Base-by-base conservation (phyloP, 2,113 vertebrate genomes). In the Grammomys surdaster region DNA sequence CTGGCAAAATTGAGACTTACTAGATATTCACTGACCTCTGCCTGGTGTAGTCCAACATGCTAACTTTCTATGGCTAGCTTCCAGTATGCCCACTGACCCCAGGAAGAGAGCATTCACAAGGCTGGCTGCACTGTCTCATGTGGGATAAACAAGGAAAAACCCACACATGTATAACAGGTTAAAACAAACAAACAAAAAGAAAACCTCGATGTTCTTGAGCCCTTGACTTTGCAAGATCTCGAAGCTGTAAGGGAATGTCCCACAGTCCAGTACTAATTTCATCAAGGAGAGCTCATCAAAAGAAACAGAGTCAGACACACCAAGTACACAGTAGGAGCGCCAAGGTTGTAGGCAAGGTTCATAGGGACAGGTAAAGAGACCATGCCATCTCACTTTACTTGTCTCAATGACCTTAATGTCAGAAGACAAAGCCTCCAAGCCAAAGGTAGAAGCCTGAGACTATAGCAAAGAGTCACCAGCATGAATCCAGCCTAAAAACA, bases 111-210 rank as follows among this genome's bases (percentile, higher is more conserved):
- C 65, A 40, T n/a, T 88, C 81, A n/a, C n/a, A 13, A 94, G 72
- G 12, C 33, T 65, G 33, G 31, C 48, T 3, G 16, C 51, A 70
- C 43, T 72, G 19, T 82, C 17, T 43, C 63, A 24, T 3, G 48
- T 7, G 48, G 14, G 22, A 69, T 8, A 51, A 89, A 89, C 43
- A 86, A 4, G 5, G 94, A 46, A n/a, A 90, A 90, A 54, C 82
- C 75, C 48, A 91, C 72, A 58, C 67, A 87, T 70, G 76, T 77
- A 17, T 20, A 85, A 85, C 43, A 97, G 70, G 65, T 70, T 88
- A 40, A 46, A 93, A 89, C 78, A 69, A 28, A 56, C 56, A 65
- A 65, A 63, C 11, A 9, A 26, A 67, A 69, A 24, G 16, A 63
- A 69, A 69, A 14, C 31, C 22, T 3, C 20, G 13, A 69, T 0